Evolutionary conservation across 2,888 invertebrate genomes (phyloP).

Genomic region (Phoenoteleia sp.): DNA sequence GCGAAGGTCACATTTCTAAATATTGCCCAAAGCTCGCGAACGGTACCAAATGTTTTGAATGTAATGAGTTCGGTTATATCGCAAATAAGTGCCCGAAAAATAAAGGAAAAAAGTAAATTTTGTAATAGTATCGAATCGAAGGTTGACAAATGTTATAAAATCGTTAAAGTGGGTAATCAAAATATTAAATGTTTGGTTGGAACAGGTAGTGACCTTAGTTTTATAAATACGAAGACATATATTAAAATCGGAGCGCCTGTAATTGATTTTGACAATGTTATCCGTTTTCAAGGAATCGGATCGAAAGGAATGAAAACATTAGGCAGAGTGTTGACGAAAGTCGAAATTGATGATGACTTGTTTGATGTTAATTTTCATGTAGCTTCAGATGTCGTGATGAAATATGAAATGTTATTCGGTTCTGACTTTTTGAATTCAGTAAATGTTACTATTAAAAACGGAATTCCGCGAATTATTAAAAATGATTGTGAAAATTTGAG

Average conservation of each 20-base stretch:
- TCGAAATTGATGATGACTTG: conserved; percentile 28
- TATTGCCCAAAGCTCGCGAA: background rate
- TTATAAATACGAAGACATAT: conserved; percentile 31
- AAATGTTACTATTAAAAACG: background rate
- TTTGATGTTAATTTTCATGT: conserved; percentile 44
- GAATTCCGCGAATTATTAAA: background rate
- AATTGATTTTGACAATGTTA: background rate
- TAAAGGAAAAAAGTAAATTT: background rate
- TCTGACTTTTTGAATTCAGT: conserved; percentile 39
- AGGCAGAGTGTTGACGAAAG: background rate
- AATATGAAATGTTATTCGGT: conserved; percentile 40
- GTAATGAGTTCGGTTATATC: conserved; percentile 25
- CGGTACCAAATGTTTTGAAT: conserved; percentile 27
- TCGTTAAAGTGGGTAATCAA: conserved; percentile 28
- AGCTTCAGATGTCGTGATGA: conserved; percentile 18
- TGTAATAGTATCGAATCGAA: background rate
- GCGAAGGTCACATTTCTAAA: background rate
- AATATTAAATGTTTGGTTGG: conserved; percentile 43
- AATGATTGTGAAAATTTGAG: too few relatives aligned
- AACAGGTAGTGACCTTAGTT: too few relatives aligned
- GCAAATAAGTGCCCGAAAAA: background rate
- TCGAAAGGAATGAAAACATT: conserved; percentile 1
- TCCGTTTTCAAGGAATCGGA: conserved; percentile 33
- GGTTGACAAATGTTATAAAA: conserved; percentile 31
- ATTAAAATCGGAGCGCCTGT: conserved; percentile 33